phyloP scores from a whole-genome alignment of 2,113 vertebrate genomes.

The Mesembrinibis cayennensis region DNA sequence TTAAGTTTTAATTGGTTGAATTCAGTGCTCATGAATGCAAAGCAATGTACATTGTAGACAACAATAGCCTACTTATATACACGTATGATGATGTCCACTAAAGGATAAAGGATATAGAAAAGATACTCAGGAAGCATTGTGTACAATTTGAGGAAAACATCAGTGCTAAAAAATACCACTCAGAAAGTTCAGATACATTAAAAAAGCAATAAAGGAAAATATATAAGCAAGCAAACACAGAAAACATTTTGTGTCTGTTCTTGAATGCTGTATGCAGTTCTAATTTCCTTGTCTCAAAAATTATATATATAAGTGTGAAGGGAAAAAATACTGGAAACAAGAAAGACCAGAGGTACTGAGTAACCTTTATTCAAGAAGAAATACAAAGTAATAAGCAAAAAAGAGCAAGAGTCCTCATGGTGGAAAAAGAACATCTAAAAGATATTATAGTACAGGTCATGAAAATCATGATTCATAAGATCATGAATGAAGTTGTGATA shows the following conservation, averaged over 20 bases:
- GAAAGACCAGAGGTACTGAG: not conserved
- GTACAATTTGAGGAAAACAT: not conserved
- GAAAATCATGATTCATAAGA: not conserved
- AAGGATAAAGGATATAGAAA: not conserved
- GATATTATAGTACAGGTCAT: not conserved
- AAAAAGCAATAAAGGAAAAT: not conserved
- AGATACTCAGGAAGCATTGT: not conserved
- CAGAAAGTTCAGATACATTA: not conserved
- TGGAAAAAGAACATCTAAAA: not conserved
- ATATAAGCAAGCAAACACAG: not conserved
- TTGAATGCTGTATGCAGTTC: not conserved
- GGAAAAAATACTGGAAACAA: not conserved
- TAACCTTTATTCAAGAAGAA: not conserved
- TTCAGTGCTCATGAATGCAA: not conserved
- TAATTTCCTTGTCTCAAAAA: not conserved
- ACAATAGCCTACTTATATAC: not conserved
- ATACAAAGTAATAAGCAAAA: not conserved
- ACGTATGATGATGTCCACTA: not conserved
- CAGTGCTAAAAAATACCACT: not conserved
- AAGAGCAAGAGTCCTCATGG: not conserved
- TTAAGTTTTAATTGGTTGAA: not conserved
- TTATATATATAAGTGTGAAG: not conserved
- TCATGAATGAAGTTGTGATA: not conserved
- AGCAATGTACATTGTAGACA: not conserved
- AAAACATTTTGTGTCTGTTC: not conserved